Base-by-base conservation (phyloP, 2,888 invertebrate genomes). In the Aphidoletes aphidimyza region DNA sequence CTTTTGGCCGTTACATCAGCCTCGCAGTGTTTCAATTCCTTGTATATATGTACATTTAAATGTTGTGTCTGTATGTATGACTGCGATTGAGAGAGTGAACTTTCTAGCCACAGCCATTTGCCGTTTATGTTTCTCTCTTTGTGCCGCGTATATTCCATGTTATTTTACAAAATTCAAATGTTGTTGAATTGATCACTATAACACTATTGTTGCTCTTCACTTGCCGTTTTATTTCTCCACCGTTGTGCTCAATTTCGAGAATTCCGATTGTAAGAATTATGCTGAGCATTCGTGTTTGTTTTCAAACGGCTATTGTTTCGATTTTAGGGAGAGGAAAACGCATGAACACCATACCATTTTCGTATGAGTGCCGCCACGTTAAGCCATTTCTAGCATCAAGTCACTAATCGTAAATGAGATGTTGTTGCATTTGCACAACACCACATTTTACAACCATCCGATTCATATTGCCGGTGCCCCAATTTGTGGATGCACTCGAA, bases 211-310 rank as follows among this genome's bases (percentile, higher is more conserved):
- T 69, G 69, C 30, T 69, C 5, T 17, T 69, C 9, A 30, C 0
- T 30, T 30, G 69, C 14, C 69, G n/a, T 69, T 69, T 22, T 69
- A 69, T 69, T 69, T n/a, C n/a, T n/a, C n/a, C n/a, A 69, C 54
- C 14, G 6, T 22, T 54, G 22, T 69, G 30, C 69, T 11, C 69
- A 30, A 69, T 30, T 69, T 14, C 30, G 17, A 69, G 14, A 30
- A 14, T 54, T 54, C 26, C 69, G n/a, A 69, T 54, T 69, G 69
- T 2, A 69, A 69, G 69, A 69, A 30, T 69, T 69, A 69, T 69
- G 69, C 5, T n/a, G 30, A 11, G 14, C 0, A 30, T 30, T 69
- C 22, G 5, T 54, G 3, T 54, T 22, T n/a, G 2, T 54, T 5
- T 34, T 30, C 30, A 11, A 30, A 14, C 26, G 5, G 1, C n/a